Conservation (phyloP, 35 echinoderm and acorn worm species). For the Ophioderma brevispina region DNA sequence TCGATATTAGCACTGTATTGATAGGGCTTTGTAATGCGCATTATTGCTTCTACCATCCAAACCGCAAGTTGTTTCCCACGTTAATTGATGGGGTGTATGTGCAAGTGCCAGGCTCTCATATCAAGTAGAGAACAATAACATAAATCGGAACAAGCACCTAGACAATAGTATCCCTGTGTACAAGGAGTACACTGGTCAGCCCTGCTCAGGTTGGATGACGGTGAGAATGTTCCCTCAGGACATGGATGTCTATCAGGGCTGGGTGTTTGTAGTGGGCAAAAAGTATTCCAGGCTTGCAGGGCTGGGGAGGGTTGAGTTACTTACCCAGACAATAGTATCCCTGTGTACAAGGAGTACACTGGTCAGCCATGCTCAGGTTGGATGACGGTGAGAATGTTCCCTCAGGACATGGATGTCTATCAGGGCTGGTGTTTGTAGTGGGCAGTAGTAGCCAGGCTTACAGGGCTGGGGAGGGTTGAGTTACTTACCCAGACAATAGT, state of each 20-base stretch:
- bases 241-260: conserved; percentile 91
- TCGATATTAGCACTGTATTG: too few species aligned
- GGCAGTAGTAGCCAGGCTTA: conserved; percentile 97
- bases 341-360: conserved; percentile 81
- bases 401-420: conserved; percentile 83
- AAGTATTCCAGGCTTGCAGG: conserved; percentile 96
- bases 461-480: conserved; percentile 92
- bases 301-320: conserved; percentile 87
- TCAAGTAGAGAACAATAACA: too few species aligned
- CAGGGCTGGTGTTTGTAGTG: conserved; percentile 83
- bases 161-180: conserved; percentile 88
- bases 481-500: conserved; percentile 93
- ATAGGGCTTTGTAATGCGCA: too few species aligned
- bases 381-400: conserved; percentile 87
- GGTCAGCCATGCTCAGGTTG: conserved; percentile 64
- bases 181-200: conserved; percentile 72
- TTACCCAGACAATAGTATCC: conserved; percentile 92
- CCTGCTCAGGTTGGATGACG: conserved; percentile 65
- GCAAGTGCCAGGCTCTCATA: too few species aligned
- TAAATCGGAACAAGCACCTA: too few species aligned
- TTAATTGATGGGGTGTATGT: too few species aligned
- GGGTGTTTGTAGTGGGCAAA: conserved; percentile 84
- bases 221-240: conserved; percentile 89
- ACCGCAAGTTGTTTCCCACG: too few species aligned
- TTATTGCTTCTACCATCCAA: too few species aligned